A percentile compares a stretch with the other conserved stretches of the same genome.
Evolutionary conservation across 2,888 invertebrate species (phyloP).

Genomic region (Ophion costatus): DNA sequence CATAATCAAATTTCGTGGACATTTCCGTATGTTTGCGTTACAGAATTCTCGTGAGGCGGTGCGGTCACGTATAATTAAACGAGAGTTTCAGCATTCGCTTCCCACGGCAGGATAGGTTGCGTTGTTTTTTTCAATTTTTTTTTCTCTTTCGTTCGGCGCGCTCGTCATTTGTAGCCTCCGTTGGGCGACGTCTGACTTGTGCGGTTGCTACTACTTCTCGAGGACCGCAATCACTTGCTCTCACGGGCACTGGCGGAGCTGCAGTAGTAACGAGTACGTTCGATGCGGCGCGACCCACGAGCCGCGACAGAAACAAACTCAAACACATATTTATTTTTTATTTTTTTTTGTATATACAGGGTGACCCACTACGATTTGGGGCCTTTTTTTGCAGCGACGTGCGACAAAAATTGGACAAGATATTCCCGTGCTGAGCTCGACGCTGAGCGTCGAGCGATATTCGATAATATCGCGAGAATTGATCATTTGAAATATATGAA

Average conservation of each 20-base stretch:
- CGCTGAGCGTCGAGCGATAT: no score
- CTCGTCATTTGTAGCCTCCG: not conserved
- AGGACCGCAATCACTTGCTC: constrained; percentile 40
- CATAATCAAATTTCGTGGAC: constrained; percentile 46
- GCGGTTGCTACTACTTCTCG: constrained; percentile 49
- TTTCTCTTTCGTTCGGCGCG: not conserved
- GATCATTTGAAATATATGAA: no score
- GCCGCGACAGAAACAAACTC: constrained; percentile 13
- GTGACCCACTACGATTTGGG: no score
- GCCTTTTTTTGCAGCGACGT: no score
- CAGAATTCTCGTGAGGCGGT: constrained; percentile 42
- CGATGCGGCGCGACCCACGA: constrained; percentile 16
- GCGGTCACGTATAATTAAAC: constrained; percentile 48
- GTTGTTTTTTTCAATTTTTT: constrained; percentile 9
- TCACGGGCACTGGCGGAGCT: constrained; percentile 8
- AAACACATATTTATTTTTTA: not conserved
- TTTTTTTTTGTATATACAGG: no score
- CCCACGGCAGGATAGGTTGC: not conserved
- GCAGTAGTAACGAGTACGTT: constrained; percentile 30
- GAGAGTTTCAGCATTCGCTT: constrained; percentile 34
- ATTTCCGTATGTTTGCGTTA: constrained; percentile 46
- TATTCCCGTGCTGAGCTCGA: no score
- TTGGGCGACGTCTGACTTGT: constrained; percentile 44
- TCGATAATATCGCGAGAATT: no score
- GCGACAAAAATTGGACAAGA: no score